Evolutionary conservation across 2,113 vertebrate species (phyloP).

Genomic region (Phyllostomus discolor): DNA sequence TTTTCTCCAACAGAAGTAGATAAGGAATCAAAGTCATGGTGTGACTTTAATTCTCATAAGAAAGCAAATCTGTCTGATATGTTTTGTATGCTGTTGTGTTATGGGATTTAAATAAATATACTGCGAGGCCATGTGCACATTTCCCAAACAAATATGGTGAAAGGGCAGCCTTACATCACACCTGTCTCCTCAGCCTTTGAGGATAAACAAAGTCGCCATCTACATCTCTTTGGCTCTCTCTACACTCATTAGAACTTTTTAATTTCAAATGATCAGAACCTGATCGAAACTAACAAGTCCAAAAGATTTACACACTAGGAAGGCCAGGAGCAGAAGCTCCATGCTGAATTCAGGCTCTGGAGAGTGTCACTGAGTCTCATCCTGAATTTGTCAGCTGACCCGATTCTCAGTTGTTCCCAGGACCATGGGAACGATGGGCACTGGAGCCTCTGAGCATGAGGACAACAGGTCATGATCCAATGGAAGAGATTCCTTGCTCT

Average conservation of each 20-base stretch:
- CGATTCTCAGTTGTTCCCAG: background rate
- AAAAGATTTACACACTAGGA: rapidly evolving
- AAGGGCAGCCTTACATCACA: too few relatives aligned
- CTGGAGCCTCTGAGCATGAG: background rate
- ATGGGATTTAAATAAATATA: background rate
- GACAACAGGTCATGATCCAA: too few relatives aligned
- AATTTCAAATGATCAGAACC: background rate
- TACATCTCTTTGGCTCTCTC: background rate
- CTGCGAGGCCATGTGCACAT: background rate
- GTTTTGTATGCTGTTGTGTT: background rate
- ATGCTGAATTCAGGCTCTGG: background rate
- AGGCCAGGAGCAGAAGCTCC: background rate
- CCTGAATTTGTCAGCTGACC: too few relatives aligned
- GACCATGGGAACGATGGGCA: background rate
- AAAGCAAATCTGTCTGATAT: background rate
- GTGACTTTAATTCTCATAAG: background rate
- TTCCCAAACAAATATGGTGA: too few relatives aligned
- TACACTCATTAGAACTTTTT: background rate
- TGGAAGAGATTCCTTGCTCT: background rate
- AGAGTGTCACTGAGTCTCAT: background rate
- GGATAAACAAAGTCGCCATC: background rate
- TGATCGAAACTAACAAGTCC: rapidly evolving
- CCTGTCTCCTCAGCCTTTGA: background rate
- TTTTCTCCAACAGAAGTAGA: background rate
- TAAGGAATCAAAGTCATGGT: too few relatives aligned